Evolutionary conservation across 2,113 vertebrate genomes (phyloP), one percentile per base, ranked within the genome.

Genomic region (Oncorhynchus tshawytscha): DNA sequence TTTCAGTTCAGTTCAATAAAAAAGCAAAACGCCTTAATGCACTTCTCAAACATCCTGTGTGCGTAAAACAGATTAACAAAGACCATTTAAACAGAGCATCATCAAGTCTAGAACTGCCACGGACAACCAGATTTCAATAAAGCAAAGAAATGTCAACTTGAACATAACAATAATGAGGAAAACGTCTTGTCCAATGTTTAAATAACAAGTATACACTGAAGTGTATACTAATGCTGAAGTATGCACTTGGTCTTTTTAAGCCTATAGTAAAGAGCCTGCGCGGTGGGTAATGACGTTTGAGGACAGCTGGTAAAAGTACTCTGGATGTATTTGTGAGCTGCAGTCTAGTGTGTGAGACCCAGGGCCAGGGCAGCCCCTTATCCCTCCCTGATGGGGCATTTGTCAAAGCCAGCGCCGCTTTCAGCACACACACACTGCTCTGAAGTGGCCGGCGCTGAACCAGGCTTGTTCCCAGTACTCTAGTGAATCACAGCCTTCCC

Each of bases 311-410:
- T 45, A 67, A 73, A 65, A 57, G 72, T 31, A 57, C 64, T 65
- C 60, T 72, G 76, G 70, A 76, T 22, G 67, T 74, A 77, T 78
- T 65, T 76, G 67, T n/a, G 67, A 45, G 25, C 3, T 7, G 51
- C 16, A 54, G 51, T 54, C 3, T 70, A 72, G 81, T 78, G 77
- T 81, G 76, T 69, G 71, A 76, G 49, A 60, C 66, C 74, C 57
- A 29, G 75, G n/a, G 69, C 65, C 57, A 29, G 75, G n/a, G 71
- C 65, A 29, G 75, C 54, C 77, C 74, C 75, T 18, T 74, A 70
- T 45, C 59, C 39, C 76, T 78, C 72, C 71, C 82, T 48, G 48
- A 80, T 12, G 75, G 74, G 67, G 22, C 6, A 31, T 81, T 79
- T 70, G 72, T 79, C 78, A 82, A 5, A 84, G 57, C 72, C n/a